These are phyloP conservation scores for Pachymerium ferrugineum DNA, from an alignment of 2,888 invertebrate species.

Conservation along the genomic window DNA sequence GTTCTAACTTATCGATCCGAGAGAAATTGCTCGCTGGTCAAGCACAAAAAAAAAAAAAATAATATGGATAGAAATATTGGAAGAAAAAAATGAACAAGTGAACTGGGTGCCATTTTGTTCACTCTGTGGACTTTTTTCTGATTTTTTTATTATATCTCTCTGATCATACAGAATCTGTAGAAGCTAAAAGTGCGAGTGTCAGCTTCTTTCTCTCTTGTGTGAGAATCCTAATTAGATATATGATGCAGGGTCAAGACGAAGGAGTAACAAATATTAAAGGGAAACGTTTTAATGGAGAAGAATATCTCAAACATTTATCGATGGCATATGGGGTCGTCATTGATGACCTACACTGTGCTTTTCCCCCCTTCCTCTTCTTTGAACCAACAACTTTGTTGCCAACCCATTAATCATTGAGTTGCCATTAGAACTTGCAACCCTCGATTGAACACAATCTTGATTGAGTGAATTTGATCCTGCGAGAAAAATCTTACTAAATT, in stretches of 20 bases:
- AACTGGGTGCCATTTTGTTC: background rate
- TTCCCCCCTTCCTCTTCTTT: background rate
- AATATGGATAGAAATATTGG: background rate
- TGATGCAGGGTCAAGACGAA: background rate
- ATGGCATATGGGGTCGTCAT: background rate
- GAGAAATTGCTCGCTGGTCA: background rate
- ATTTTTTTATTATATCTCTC: too few species aligned
- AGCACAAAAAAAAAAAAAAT: background rate
- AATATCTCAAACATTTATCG: conserved; percentile 6
- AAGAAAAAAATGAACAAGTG: background rate
- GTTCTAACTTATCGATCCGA: background rate
- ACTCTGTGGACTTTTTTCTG: background rate
- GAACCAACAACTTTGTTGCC: conserved; percentile 8
- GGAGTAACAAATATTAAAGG: background rate
- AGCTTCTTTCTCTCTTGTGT: background rate
- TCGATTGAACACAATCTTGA: too few species aligned
- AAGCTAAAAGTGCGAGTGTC: background rate
- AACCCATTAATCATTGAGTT: background rate
- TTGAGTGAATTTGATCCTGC: too few species aligned
- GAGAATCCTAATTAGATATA: background rate
- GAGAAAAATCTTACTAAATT: too few species aligned
- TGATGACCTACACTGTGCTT: background rate
- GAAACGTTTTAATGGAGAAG: too few species aligned
- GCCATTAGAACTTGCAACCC: background rate
- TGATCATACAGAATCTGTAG: too few species aligned